Base-by-base conservation (phyloP, 2,888 invertebrate genomes). In the Sialis fuliginosa region DNA sequence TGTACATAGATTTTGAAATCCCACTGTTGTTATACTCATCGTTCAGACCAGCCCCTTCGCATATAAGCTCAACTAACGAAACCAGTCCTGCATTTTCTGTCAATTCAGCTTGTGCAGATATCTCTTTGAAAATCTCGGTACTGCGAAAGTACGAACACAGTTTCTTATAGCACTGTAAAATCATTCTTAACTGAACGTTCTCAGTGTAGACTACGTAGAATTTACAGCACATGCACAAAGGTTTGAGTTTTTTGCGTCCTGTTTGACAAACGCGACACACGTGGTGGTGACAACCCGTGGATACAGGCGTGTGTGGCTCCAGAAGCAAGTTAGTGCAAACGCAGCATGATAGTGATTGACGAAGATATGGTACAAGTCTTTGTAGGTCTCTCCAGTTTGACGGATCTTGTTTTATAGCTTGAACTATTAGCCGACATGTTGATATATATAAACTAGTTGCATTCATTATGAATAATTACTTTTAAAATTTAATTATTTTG, bases 111-210 rank as follows among this genome's bases (percentile, higher is more conserved):
- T 63, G 56, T 40, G 60, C 53, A 45, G 63, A 55, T 52, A 80
- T 65, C 52, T 65, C 72, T 59, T 73, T 75, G 61, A 81, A 87
- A 49, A 86, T 74, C 39, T 76, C 72, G 2, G 84, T 81, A 48
- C 75, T 78, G 56, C 80, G 77, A 56, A 92, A 72, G 64, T 86
- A 87, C 59, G 81, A 78, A 68, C 92, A 92, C 51, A 92, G 71
- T 59, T 86, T 84, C 64, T 87, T 87, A 61, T 90, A 92, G 66
- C 91, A 90, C 62, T 87, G 82, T 48, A 92, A 66, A 40, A 91
- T 70, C 56, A 87, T 81, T 46, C 85, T 74, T 56, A 91, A 67
- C 55, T 85, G 80, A 51, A 79, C 77, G 63, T 90, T 90, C 62
- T 89, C 88, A 46, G 75, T 72, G 62, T 90, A 91, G 52, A 79